phyloP scores from a whole-genome alignment of 2,888 invertebrate species.

The Gnatocerus cornutus region DNA sequence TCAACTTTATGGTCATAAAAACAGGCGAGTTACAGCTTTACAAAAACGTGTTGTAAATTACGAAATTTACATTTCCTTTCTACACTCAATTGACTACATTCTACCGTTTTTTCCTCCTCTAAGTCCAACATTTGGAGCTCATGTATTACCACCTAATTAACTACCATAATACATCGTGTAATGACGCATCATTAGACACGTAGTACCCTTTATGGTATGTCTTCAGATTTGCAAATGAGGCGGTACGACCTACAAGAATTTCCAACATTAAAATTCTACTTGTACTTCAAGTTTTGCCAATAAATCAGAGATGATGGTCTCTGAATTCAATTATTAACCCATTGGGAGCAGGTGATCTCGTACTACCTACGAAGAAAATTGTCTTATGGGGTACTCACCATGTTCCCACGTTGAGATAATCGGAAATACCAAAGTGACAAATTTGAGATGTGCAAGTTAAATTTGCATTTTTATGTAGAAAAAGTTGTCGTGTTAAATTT shows the following conservation, averaged over 20 bases:
- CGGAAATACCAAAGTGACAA: constrained; percentile 13
- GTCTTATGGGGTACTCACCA: neutral
- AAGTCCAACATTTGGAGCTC: too few species aligned
- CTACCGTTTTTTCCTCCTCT: too few species aligned
- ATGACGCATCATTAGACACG: constrained; percentile 8
- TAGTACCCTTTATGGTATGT: constrained; percentile 15
- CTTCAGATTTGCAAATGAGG: constrained; percentile 16
- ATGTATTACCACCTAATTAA: constrained; percentile 4
- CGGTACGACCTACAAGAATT: constrained; percentile 12
- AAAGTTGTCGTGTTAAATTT: constrained; percentile 5
- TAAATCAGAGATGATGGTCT: constrained; percentile 14
- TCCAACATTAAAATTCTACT: constrained; percentile 24
- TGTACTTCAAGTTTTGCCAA: constrained; percentile 14
- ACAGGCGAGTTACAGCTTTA: too few species aligned
- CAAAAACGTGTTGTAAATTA: too few species aligned
- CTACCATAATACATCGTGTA: constrained; percentile 3
- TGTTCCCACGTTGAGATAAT: constrained; percentile 13
- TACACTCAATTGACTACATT: too few species aligned
- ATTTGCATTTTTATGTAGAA: constrained; percentile 6
- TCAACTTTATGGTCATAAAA: too few species aligned
- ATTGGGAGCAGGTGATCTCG: neutral
- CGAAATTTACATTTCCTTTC: too few species aligned
- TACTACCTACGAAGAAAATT: neutral
- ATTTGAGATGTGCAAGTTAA: neutral
- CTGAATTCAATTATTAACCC: constrained; percentile 12